A percentile compares a stretch with the other conserved stretches of the same genome.
These are phyloP conservation scores for Anabas testudineus DNA, from an alignment of 2,797 vertebrate genomes.

Conservation along the genomic window DNA sequence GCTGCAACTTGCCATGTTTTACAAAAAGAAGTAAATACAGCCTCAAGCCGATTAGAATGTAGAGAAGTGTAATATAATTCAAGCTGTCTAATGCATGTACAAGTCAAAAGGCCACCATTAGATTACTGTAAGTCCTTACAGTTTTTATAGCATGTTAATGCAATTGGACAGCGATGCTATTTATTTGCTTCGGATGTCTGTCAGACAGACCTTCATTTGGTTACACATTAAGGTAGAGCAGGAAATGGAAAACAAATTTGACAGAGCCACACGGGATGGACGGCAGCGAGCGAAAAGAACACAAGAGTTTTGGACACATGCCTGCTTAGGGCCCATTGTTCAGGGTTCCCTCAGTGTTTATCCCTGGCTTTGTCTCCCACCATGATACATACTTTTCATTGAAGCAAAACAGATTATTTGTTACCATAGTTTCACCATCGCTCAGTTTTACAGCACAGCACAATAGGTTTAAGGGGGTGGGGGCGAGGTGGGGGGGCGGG, in stretches of 20 bases:
- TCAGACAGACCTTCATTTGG: constrained; percentile 47
- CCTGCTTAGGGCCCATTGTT: constrained; percentile 74
- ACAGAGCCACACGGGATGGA: constrained; percentile 70
- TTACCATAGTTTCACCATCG: constrained; percentile 88
- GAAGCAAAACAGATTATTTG: constrained; percentile 88
- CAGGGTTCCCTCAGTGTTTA: constrained; percentile 81
- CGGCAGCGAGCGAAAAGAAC: constrained; percentile 68
- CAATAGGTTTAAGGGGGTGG: constrained; percentile 76
- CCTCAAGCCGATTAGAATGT: constrained; percentile 38
- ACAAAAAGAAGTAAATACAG: constrained; percentile 22
- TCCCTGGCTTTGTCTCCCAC: constrained; percentile 84
- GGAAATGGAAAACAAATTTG: constrained; percentile 59
- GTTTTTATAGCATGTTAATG: constrained; percentile 46
- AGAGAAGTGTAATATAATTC: constrained; percentile 19
- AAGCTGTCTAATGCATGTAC: constrained; percentile 17
- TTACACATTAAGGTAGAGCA: constrained; percentile 44
- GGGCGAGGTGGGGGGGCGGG: too few species aligned
- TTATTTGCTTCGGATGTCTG: constrained; percentile 53
- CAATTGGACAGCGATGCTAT: constrained; percentile 41
- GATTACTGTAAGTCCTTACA: constrained; percentile 31
- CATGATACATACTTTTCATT: constrained; percentile 89
- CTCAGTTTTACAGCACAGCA: constrained; percentile 80
- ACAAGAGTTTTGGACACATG: constrained; percentile 72
- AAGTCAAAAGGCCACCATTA: too few species aligned
- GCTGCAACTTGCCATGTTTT: not conserved